Conservation (phyloP, 2,797 vertebrate species). For the Erpetoichthys calabaricus region DNA sequence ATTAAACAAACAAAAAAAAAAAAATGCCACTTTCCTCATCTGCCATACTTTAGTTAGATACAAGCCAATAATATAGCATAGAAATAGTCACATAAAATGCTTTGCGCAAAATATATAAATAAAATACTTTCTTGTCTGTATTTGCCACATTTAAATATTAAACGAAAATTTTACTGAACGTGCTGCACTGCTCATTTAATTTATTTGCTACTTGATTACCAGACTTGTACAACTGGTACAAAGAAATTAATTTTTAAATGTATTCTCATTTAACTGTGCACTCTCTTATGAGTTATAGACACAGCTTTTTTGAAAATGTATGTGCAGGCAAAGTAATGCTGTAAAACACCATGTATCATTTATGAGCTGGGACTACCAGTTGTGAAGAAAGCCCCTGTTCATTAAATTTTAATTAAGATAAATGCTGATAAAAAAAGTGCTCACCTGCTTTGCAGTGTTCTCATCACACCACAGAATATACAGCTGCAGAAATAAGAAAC, state of each 20-base stretch:
- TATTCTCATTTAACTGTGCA: not conserved
- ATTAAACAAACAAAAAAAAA: too few species aligned
- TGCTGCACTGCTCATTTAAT: too few species aligned
- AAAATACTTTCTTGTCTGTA: too few species aligned
- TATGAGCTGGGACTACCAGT: slow-evolving; percentile 73
- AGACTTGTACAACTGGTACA: too few species aligned
- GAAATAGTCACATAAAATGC: too few species aligned
- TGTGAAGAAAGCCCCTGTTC: slow-evolving; percentile 76
- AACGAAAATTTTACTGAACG: too few species aligned
- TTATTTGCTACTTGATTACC: too few species aligned
- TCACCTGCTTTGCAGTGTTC: slow-evolving; percentile 73
- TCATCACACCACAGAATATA: slow-evolving; percentile 97
- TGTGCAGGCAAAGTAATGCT: slow-evolving; percentile 57
- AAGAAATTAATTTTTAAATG: not conserved
- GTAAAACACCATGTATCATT: slow-evolving; percentile 82
- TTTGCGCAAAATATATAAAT: too few species aligned
- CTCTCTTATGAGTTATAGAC: slow-evolving; percentile 31
- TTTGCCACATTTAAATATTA: too few species aligned
- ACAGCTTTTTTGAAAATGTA: slow-evolving; percentile 45
- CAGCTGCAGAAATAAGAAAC: slow-evolving; percentile 49
- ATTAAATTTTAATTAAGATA: slow-evolving; percentile 96
- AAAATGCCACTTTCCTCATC: too few species aligned
- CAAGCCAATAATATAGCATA: too few species aligned
- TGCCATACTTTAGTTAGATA: too few species aligned
- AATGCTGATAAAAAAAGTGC: slow-evolving; percentile 70